Conservation (phyloP, 2,113 vertebrate species). For the Odontophorus gujanensis region DNA sequence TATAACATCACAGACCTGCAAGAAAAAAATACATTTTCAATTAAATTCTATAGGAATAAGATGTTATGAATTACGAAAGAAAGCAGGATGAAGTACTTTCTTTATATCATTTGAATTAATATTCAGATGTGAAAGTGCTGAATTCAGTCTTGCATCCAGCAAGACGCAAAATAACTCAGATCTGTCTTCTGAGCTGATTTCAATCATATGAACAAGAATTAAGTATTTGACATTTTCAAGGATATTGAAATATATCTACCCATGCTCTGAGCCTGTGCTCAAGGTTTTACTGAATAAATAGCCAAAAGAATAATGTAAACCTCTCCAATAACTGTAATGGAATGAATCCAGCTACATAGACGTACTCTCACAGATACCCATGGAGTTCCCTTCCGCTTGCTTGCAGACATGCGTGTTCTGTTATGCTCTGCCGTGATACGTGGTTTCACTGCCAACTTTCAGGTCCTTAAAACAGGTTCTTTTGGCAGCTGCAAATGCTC, state of each 20-base stretch:
- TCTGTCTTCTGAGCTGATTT: not conserved
- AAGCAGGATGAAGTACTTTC: not conserved
- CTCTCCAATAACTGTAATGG: not conserved
- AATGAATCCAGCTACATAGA: not conserved
- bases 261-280: not conserved
- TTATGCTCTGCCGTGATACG: not conserved
- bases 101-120: not conserved
- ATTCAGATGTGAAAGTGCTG: not conserved
- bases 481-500: conserved; percentile 70
- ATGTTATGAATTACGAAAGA: conserved; percentile 5
- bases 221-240: not conserved
- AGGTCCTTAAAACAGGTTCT: conserved; percentile 71
- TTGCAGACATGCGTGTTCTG: not conserved
- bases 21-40: not conserved
- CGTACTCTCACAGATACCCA: not conserved
- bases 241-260: not conserved
- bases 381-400: not conserved
- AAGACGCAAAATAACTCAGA: not conserved
- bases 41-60: conserved; percentile 9
- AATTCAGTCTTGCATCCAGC: not conserved
- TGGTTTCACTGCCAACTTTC: conserved; percentile 60
- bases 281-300: not conserved
- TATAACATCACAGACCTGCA: not conserved
- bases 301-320: not conserved
- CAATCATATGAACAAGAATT: not conserved